Percentiles rank a stretch among this genome's conserved stretches.
Conservation (phyloP, 1,140 invertebrate species). For the Brachionus asplanchnoidis region DNA sequence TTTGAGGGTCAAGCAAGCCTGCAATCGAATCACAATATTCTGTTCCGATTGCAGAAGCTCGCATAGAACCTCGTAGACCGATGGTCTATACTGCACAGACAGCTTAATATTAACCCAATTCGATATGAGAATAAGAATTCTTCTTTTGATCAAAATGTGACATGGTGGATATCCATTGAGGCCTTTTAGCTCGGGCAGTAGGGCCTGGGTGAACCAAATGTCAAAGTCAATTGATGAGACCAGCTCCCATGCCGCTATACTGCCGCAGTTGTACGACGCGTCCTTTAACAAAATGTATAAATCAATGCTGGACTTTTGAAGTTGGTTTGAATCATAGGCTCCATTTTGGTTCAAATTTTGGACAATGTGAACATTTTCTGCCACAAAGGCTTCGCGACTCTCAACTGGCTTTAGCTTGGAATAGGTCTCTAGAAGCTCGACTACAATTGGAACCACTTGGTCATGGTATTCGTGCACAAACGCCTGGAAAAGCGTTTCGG, state of each 20-base stretch:
- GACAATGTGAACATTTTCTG: background rate
- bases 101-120: slow-evolving; percentile 81
- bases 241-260: slow-evolving; percentile 79
- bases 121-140: slow-evolving; percentile 80
- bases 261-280: slow-evolving; percentile 79
- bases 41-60: slow-evolving; percentile 60
- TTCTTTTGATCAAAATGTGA: slow-evolving; percentile 77
- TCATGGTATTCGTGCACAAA: slow-evolving; percentile 74
- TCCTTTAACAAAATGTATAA: slow-evolving; percentile 26
- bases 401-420: slow-evolving; percentile 17
- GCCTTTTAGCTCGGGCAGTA: slow-evolving; percentile 74
- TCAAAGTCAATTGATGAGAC: slow-evolving; percentile 91
- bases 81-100: slow-evolving; percentile 69
- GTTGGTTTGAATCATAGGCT: background rate
- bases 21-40: slow-evolving; percentile 76
- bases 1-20: slow-evolving; percentile 71
- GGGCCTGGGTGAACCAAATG: slow-evolving; percentile 77
- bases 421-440: slow-evolving; percentile 19
- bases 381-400: background rate
- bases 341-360: slow-evolving; percentile 28
- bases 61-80: slow-evolving; percentile 72
- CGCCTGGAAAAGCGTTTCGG: slow-evolving; percentile 75
- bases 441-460: slow-evolving; percentile 49
- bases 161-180: slow-evolving; percentile 58
- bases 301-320: background rate